Evolutionary conservation across 2,113 vertebrate species (phyloP).

Genomic region (Patagioenas fasciata): DNA sequence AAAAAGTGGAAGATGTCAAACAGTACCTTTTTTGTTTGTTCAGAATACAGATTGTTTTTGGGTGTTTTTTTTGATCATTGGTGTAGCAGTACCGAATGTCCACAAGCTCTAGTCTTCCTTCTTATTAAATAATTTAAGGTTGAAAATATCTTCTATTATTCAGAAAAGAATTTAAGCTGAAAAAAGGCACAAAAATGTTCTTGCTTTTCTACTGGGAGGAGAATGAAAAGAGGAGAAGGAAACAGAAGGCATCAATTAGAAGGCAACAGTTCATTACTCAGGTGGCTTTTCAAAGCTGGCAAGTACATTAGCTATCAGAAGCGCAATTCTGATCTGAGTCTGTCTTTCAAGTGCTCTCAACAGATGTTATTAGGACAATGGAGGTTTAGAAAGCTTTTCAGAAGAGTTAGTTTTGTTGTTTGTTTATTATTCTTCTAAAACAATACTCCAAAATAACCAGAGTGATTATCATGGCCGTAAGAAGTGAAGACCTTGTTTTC

Average conservation of each 20-base stretch:
- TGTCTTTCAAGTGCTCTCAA: conserved; percentile 38
- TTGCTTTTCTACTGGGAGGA: neutral
- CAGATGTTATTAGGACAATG: conserved; percentile 36
- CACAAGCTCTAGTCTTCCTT: neutral
- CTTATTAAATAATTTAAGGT: neutral
- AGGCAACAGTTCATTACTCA: conserved; percentile 34
- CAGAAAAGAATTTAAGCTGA: neutral
- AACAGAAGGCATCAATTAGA: conserved; percentile 28
- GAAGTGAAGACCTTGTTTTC: neutral
- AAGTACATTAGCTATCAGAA: conserved; percentile 47
- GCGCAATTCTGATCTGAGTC: conserved; percentile 14
- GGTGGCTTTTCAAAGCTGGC: conserved; percentile 46
- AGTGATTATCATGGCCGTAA: neutral
- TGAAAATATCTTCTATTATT: neutral
- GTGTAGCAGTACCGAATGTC: neutral
- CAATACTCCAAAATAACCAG: neutral
- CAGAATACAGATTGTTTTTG: neutral
- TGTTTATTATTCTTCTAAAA: neutral
- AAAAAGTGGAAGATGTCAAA: neutral
- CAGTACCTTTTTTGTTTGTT: neutral
- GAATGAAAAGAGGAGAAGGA: neutral
- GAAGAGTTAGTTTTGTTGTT: neutral
- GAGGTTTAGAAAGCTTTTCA: conserved; percentile 23
- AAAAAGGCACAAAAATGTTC: neutral
- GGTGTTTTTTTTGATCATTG: neutral